Percentiles rank a stretch among this genome's conserved stretches.
Evolutionary conservation across 2,797 vertebrate genomes (phyloP).

Genomic region (Sebastes variabilis): DNA sequence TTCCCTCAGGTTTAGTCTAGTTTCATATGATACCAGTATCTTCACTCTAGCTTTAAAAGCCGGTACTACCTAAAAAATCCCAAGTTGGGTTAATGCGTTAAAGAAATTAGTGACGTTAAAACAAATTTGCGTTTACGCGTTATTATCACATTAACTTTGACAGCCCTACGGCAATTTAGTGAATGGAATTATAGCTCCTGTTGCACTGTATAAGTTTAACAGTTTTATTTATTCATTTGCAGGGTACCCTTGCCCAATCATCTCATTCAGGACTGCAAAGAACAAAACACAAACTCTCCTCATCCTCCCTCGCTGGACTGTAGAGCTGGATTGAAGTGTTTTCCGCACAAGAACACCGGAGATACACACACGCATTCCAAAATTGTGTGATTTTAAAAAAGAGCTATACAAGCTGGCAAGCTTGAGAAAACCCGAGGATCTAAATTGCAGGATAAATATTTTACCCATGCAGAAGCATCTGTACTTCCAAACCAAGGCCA

Average conservation of each 20-base stretch:
- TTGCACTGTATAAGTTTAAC: background rate
- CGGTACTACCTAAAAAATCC: no score
- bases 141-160: no score
- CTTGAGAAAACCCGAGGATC: slow-evolving; percentile 22
- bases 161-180: background rate
- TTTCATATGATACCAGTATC: no score
- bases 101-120: no score
- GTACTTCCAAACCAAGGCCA: slow-evolving; percentile 9
- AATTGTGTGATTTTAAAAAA: slow-evolving; percentile 6
- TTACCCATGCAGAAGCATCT: slow-evolving; percentile 14
- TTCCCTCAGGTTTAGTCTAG: no score
- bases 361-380: slow-evolving; percentile 7
- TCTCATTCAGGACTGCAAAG: slow-evolving; percentile 25
- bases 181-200: background rate
- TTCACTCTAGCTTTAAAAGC: no score
- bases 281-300: slow-evolving; percentile 39
- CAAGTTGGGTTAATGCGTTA: no score
- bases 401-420: background rate
- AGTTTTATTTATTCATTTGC: slow-evolving; percentile 33
- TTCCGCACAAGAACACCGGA: slow-evolving; percentile 21
- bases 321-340: slow-evolving; percentile 28
- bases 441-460: slow-evolving; percentile 57
- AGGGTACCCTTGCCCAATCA: slow-evolving; percentile 1
- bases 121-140: no score
- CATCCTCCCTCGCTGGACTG: slow-evolving; percentile 18